phyloP scores from a whole-genome alignment of 1,140 invertebrate species.

The Drosophila asahinai region DNA sequence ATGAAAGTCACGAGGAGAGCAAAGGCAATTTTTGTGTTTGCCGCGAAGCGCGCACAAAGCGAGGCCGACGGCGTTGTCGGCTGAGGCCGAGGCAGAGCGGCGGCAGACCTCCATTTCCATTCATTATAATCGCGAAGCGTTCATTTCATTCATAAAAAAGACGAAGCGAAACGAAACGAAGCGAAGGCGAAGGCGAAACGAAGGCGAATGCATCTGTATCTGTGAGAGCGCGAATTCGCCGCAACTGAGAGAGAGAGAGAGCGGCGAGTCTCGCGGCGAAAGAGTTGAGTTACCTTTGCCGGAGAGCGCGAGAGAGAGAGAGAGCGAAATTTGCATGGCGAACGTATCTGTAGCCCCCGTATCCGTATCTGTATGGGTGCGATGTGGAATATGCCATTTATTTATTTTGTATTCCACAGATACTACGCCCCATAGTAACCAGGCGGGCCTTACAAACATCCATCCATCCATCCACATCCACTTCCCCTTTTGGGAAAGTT shows the following conservation, averaged over 20 bases:
- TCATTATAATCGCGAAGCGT: conserved; percentile 69
- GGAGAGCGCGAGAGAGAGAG: neutral
- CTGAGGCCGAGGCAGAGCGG: conserved; percentile 1
- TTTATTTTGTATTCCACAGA: conserved; percentile 49
- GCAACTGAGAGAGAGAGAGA: neutral
- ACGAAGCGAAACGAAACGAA: conserved; percentile 68
- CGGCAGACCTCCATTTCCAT: conserved; percentile 68
- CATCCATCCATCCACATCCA: conserved; percentile 8
- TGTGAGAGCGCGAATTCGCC: conserved; percentile 47
- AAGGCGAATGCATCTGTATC: conserved; percentile 40
- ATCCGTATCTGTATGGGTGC: conserved; percentile 37
- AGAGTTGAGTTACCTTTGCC: conserved; percentile 48
- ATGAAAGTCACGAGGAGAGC: conserved; percentile 27
- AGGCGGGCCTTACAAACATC: conserved; percentile 20
- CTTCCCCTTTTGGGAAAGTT: conserved; percentile 68
- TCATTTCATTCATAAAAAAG: conserved; percentile 81
- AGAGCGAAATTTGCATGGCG: conserved; percentile 43
- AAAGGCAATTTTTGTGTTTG: conserved; percentile 67
- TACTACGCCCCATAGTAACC: conserved; percentile 53
- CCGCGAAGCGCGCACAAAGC: conserved; percentile 11
- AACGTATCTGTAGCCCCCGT: conserved; percentile 17
- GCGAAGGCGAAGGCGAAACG: conserved; percentile 37
- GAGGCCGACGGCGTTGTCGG: conserved; percentile 32
- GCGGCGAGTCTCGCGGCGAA: conserved; percentile 8
- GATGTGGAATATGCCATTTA: conserved; percentile 51